Percentiles rank a stretch among this genome's conserved stretches.
phyloP scores from a whole-genome alignment of 2,113 vertebrate species.

The Excalfactoria chinensis region DNA sequence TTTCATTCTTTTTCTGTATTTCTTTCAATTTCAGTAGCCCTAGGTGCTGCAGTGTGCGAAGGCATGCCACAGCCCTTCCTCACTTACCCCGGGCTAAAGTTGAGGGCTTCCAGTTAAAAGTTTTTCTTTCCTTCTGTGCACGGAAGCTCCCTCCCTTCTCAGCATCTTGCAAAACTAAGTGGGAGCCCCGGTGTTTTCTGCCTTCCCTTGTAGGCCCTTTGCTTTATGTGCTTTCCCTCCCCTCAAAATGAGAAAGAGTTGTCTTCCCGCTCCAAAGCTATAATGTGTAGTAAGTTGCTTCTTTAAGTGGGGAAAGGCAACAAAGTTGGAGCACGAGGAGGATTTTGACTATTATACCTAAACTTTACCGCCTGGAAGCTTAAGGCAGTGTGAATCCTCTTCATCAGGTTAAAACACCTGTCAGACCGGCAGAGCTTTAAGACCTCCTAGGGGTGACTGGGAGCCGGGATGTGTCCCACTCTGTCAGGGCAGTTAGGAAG shows the following conservation, averaged over 20 bases:
- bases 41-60: neutral
- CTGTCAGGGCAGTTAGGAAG: neutral
- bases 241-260: neutral
- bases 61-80: neutral
- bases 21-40: neutral
- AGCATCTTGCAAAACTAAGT: neutral
- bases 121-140: neutral
- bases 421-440: constrained; percentile 46
- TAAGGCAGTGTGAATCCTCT: constrained; percentile 24
- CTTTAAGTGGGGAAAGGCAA: neutral
- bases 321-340: constrained; percentile 8
- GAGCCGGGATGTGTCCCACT: neutral
- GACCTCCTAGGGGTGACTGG: constrained; percentile 23
- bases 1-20: neutral
- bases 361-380: constrained; percentile 44
- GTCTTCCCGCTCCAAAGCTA: neutral
- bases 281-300: constrained; percentile 11
- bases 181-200: neutral
- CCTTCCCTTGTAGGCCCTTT: neutral
- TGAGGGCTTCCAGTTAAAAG: constrained; percentile 32
- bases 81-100: neutral
- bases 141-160: neutral
- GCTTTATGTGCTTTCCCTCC: neutral
- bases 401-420: constrained; percentile 62
- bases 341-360: constrained; percentile 40